Conservation (phyloP, 1,140 invertebrate genomes). For the Drosophila micromelanica region DNA sequence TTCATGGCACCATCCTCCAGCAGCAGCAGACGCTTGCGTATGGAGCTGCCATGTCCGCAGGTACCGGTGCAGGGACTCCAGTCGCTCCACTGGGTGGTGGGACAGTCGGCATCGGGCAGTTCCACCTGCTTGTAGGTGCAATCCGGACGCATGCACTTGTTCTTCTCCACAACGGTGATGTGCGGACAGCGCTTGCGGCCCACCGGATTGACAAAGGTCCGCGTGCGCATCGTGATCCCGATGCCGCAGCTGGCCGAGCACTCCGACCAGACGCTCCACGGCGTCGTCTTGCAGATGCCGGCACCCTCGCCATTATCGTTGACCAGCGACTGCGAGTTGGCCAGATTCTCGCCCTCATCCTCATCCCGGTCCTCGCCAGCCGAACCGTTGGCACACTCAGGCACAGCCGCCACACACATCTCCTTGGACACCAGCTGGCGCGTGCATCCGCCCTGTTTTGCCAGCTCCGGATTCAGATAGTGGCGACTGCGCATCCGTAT, state of each 20-base stretch:
- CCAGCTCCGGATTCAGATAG: constrained; percentile 91
- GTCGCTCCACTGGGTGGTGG: constrained; percentile 89
- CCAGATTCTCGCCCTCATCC: constrained; percentile 83
- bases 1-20: constrained; percentile 86
- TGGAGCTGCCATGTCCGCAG: constrained; percentile 89
- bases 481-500: constrained; percentile 91
- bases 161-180: constrained; percentile 89
- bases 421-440: constrained; percentile 93
- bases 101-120: constrained; percentile 86
- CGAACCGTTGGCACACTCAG: constrained; percentile 87
- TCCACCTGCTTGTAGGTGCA: constrained; percentile 86
- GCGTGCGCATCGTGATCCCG: constrained; percentile 90
- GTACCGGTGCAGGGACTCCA: constrained; percentile 90
- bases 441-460: constrained; percentile 90
- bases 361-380: constrained; percentile 64
- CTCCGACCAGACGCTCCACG: constrained; percentile 92
- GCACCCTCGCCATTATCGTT: constrained; percentile 80
- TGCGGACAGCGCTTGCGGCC: constrained; percentile 92
- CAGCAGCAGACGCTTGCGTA: constrained; percentile 89
- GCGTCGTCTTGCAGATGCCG: constrained; percentile 89
- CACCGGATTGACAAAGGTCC: constrained; percentile 90
- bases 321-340: constrained; percentile 67
- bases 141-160: constrained; percentile 89
- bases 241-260: constrained; percentile 93
- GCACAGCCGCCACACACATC: constrained; percentile 91